Evolutionary conservation across 35 echinoderm and acorn worm species (phyloP), one percentile per base, ranked within the genome.

Genomic region (Hemicentrotus pulcherrimus): DNA sequence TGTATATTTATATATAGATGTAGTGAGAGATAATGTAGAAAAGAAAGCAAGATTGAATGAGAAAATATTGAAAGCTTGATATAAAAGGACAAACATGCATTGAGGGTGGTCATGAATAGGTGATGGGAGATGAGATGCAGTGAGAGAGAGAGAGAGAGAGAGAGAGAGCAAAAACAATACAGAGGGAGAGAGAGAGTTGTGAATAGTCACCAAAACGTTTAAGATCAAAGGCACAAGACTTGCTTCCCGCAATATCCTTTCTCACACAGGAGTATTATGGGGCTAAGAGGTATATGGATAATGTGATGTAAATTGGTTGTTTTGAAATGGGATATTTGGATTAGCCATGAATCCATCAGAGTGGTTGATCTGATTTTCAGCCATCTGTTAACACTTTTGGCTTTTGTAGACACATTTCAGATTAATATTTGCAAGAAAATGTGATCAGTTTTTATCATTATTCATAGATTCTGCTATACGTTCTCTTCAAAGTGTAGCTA

Each of bases 241-340:
- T 78, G 65, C 65, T 18, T 78, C 22, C 65, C 28, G 19, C 2
- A 22, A 28, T 28, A 2, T 28, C 28, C 28, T 24, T 28, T 28
- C 65, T 28, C 19, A 78, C 65, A 78, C n/a, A 78, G 22, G 65
- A 78, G 65, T 78, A 78, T 78, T n/a, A n/a, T 78, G 28, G 28
- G 28, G 19, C 65, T n/a, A 78, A 78, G 65, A 78, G 65, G 65
- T 78, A 78, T 78, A 78, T 78, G 65, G 18, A 78, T 78, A 78
- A 78, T 78, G 65, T 78, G 28, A 78, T 78, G 65, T 24, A 78
- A 78, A 78, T 78, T 78, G 65, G 65, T 78, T 78, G 65, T 78
- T 78, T 78, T 78, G 65, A n/a, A n/a, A 78, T n/a, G 28, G 65
- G 65, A 22, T 78, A 55, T 78, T 4, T 78, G 22, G 65, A 78